Evolutionary conservation across 2,113 vertebrate genomes (phyloP).

Genomic region (Rhinogobius similis): DNA sequence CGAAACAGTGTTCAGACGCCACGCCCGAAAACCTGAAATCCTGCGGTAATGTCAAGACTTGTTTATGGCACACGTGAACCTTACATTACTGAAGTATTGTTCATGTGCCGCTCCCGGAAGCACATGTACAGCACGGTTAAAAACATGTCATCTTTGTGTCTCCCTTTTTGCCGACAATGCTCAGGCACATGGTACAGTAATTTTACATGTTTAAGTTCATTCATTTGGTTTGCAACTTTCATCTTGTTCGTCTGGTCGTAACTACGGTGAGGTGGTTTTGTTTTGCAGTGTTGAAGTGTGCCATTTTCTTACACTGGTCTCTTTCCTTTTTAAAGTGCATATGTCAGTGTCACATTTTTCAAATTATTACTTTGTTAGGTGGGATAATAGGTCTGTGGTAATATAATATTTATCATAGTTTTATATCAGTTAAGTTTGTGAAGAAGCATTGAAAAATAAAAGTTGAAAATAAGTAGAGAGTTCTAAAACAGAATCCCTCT

Average conservation of each 20-base stretch:
- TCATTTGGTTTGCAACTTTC: slow-evolving; percentile 18
- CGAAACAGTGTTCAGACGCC: background rate
- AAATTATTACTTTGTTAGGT: too few species aligned
- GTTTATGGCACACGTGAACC: background rate
- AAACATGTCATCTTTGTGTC: background rate
- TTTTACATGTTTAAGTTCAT: slow-evolving; percentile 16
- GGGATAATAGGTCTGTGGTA: too few species aligned
- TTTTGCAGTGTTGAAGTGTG: slow-evolving; percentile 35
- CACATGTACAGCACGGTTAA: background rate
- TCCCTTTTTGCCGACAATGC: slow-evolving; percentile 50
- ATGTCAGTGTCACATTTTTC: too few species aligned
- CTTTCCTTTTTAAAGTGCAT: background rate
- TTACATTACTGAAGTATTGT: background rate
- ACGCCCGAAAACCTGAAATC: background rate
- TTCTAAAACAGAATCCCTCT: too few species aligned
- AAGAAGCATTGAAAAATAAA: too few species aligned
- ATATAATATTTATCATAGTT: too few species aligned
- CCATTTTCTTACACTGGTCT: background rate
- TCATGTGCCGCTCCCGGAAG: background rate
- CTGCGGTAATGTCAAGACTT: background rate
- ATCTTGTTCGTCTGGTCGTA: background rate
- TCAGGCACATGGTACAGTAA: slow-evolving; percentile 74
- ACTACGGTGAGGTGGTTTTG: slow-evolving; percentile 24
- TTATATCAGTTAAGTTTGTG: too few species aligned
- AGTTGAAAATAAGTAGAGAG: too few species aligned